Evolutionary conservation across 2,888 invertebrate species (phyloP).

Genomic region (Lypha dubia): DNA sequence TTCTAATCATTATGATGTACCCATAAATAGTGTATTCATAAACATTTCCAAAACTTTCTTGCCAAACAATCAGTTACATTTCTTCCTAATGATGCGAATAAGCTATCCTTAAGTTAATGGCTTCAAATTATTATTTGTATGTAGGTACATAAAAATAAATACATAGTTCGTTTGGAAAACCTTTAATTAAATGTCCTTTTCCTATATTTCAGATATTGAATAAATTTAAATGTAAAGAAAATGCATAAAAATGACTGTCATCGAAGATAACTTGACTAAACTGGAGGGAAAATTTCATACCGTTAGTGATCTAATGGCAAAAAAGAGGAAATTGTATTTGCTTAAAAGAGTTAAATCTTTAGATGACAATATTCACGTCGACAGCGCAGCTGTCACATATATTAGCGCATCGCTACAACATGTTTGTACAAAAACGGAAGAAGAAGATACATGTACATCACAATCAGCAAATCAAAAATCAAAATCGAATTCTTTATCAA

Average conservation of each 20-base stretch:
- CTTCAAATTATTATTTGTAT: background rate
- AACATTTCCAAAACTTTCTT: too few species aligned
- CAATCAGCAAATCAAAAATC: constrained; percentile 32
- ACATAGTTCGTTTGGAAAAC: background rate
- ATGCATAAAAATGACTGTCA: constrained; percentile 60
- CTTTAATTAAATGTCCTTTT: background rate
- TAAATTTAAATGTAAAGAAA: constrained; percentile 41
- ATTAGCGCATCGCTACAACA: constrained; percentile 2
- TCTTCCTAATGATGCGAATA: too few species aligned
- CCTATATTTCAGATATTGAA: constrained; percentile 54
- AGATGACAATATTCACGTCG: constrained; percentile 13
- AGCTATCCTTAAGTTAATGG: too few species aligned
- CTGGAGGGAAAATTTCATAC: constrained; percentile 48
- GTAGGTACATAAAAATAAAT: background rate
- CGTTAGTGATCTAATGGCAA: constrained; percentile 59
- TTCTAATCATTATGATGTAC: too few species aligned
- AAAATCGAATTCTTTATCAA: constrained; percentile 40
- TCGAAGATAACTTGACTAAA: constrained; percentile 39
- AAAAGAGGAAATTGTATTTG: constrained; percentile 66
- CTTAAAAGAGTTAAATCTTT: constrained; percentile 47
- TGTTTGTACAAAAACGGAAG: constrained; percentile 14
- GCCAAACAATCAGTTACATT: too few species aligned
- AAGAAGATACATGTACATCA: constrained; percentile 70
- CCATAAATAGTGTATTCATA: too few species aligned
- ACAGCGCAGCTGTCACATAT: background rate